Evolutionary conservation across 2,888 invertebrate genomes (phyloP).

Genomic region (Serripes groenlandicus): DNA sequence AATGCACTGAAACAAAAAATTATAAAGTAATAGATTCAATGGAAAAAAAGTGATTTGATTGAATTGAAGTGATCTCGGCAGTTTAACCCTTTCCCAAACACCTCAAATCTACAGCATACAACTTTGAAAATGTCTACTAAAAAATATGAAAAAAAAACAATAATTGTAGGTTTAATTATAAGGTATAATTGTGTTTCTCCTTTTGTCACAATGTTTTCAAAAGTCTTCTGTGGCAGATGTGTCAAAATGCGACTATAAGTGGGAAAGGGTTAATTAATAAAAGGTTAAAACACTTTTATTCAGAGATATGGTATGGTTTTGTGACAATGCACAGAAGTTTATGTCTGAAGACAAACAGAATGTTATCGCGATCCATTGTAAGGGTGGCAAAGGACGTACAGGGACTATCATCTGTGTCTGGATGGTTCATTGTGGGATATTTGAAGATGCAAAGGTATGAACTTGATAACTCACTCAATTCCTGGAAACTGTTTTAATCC

Average conservation of each 20-base stretch:
- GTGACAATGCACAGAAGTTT: slow-evolving; percentile 86
- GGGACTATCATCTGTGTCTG: slow-evolving; percentile 88
- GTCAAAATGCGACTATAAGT: not conserved
- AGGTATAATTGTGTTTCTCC: no score
- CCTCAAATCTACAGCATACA: no score
- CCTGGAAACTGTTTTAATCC: no score
- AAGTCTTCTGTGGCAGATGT: not conserved
- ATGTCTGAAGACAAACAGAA: slow-evolving; percentile 86
- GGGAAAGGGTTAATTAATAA: not conserved
- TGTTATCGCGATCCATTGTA: slow-evolving; percentile 88
- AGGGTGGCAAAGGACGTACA: slow-evolving; percentile 88
- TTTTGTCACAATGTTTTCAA: not conserved
- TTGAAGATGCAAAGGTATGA: slow-evolving; percentile 86
- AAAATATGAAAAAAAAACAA: no score
- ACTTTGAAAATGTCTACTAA: no score
- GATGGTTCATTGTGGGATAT: slow-evolving; percentile 87
- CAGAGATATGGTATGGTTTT: slow-evolving; percentile 87
- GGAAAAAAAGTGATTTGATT: no score
- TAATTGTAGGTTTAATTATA: no score
- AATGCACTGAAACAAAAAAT: no score
- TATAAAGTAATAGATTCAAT: no score
- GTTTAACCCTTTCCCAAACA: no score
- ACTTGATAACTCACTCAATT: no score
- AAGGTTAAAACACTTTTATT: slow-evolving; percentile 28
- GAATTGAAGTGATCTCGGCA: no score